phyloP scores from a whole-genome alignment of 2,888 invertebrate species.

The Protonemura montana region DNA sequence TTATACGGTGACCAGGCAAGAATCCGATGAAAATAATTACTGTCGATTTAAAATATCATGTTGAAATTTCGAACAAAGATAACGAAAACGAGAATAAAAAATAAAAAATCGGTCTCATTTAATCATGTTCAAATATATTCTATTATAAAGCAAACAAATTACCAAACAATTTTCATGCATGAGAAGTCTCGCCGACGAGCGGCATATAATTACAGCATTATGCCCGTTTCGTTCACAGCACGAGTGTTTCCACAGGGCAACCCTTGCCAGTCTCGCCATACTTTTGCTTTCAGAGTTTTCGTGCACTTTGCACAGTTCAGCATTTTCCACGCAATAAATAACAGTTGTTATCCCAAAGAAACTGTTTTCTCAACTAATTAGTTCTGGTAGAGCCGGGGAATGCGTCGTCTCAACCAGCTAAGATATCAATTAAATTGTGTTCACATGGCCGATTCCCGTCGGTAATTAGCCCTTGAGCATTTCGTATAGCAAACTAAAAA shows the following conservation, averaged over 20 bases:
- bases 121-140: background rate
- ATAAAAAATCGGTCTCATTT: background rate
- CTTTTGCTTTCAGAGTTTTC: background rate
- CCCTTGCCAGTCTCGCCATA: background rate
- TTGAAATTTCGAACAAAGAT: background rate
- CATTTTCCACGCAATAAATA: background rate
- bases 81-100: background rate
- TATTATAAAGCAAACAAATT: background rate
- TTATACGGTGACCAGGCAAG: slow-evolving; percentile 31
- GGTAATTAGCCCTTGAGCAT: background rate
- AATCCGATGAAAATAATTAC: slow-evolving; percentile 30
- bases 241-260: background rate
- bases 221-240: background rate
- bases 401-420: background rate
- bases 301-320: background rate
- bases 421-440: slow-evolving; percentile 12
- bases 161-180: background rate
- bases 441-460: background rate
- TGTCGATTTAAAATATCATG: background rate
- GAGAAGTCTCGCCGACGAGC: background rate
- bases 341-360: background rate
- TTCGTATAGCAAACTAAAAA: background rate
- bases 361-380: slow-evolving; percentile 7
- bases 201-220: background rate
- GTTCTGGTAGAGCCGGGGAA: slow-evolving; percentile 4